Base-by-base conservation (phyloP, 2,888 invertebrate genomes). In the Ophonus ardosiacus region DNA sequence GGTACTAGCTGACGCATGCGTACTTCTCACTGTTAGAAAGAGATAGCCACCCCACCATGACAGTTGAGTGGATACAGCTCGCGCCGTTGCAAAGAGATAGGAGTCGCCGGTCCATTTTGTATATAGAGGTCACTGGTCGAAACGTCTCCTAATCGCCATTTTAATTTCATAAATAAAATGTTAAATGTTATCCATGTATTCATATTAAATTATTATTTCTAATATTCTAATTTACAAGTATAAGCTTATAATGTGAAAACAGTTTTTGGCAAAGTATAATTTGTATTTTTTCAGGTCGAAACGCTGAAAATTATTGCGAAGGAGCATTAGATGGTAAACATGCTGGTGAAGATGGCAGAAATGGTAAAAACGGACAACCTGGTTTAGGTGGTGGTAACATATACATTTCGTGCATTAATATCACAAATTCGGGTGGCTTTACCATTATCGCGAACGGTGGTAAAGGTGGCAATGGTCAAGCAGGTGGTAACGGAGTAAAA, bases 361-460 rank as follows among this genome's bases (percentile, higher is more conserved):
- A 84, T 79, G 89, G 89, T 51, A 40, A 43, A 68, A 87, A 88
- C 85, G 89, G 88, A 17, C 76, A 83, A 71, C 85, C 88, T 57
- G 89, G 89, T 7, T 87, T 88, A 86, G 89, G 88, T 86, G 89
- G 89, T 15, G 89, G 89, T 1, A 88, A 89, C 85, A 86, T 88
- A 18, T 78, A 85, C 10, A 84, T 89, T 76, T 18, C 87, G 24
- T 83, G 86, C 3, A 85, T 87, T 13, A 78, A 86, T 1, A 86
- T 88, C 63, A 85, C 86, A 63, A 86, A 88, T 85, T 83, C 86
- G 1, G 81, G 87, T 56, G 86, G 86, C 31, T 86, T 88, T 8
- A 87, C 86, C 17, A 87, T 89, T 84, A 86, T 85, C 68, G 87
- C 88, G 13, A 86, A 87, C 68, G 89, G 89, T n/a, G 89, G 89